Conservation (phyloP, 2,113 vertebrate genomes). For the Cettia cetti region DNA sequence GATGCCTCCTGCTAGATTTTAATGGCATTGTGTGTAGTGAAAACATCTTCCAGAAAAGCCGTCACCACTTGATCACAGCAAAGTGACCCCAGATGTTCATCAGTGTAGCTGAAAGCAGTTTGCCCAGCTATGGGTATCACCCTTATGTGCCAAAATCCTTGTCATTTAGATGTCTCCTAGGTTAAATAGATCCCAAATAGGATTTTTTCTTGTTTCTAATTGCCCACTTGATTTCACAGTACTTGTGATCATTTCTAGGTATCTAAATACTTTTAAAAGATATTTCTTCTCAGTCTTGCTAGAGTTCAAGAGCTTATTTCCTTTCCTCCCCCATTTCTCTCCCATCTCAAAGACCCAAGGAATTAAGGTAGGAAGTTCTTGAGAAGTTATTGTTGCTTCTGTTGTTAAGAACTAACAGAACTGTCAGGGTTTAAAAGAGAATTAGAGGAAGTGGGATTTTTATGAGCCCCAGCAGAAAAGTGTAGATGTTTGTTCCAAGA, state of each 20-base stretch:
- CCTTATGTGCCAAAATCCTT: neutral
- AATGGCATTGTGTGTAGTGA: neutral
- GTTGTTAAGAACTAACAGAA: neutral
- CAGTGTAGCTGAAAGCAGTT: neutral
- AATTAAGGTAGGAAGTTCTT: neutral
- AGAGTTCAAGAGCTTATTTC: neutral
- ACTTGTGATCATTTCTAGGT: neutral
- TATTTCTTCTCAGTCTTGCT: neutral
- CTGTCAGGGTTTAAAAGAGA: neutral
- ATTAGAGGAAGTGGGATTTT: neutral
- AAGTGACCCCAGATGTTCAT: neutral
- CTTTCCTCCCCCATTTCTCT: neutral
- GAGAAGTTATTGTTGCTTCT: neutral
- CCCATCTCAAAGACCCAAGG: neutral
- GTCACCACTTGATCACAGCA: neutral
- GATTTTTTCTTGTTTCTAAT: neutral
- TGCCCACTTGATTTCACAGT: neutral
- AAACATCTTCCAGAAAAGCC: neutral
- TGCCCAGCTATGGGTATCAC: neutral
- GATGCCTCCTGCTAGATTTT: neutral
- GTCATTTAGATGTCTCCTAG: neutral
- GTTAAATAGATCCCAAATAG: neutral
- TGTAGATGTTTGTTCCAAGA: neutral
- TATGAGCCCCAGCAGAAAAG: neutral
- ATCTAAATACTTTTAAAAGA: neutral